Evolutionary conservation across 2,113 vertebrate genomes (phyloP).

Genomic region (Alaudala cheleensis): DNA sequence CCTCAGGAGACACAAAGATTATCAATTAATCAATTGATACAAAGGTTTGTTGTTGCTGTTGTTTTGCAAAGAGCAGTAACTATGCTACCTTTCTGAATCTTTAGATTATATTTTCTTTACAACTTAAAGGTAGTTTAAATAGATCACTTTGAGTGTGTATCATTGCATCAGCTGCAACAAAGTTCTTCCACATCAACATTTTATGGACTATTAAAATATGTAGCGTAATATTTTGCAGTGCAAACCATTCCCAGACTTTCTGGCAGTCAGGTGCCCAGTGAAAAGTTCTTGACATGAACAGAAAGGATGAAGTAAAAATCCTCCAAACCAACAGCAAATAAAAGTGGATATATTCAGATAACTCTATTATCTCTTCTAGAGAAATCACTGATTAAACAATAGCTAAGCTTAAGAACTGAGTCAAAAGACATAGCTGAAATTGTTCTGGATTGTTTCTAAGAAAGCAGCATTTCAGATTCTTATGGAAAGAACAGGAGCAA

Average conservation of each 20-base stretch:
- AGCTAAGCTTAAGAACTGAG: not conserved
- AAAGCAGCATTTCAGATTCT: not conserved
- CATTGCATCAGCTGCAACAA: not conserved
- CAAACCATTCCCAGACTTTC: not conserved
- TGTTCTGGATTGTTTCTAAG: slow-evolving; percentile 21
- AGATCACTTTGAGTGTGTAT: not conserved
- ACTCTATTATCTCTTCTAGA: not conserved
- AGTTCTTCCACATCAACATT: not conserved
- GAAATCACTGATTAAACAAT: not conserved
- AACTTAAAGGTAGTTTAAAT: not conserved
- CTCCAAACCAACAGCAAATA: not conserved
- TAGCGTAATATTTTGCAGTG: not conserved
- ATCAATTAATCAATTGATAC: not conserved
- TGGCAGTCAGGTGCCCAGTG: not conserved
- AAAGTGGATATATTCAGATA: not conserved
- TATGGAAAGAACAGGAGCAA: not conserved
- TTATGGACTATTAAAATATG: not conserved
- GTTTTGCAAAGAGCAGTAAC: not conserved
- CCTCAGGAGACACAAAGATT: not conserved
- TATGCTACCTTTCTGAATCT: not conserved
- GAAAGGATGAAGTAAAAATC: not conserved
- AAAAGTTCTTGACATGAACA: not conserved
- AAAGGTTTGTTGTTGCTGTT: not conserved
- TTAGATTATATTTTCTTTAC: not conserved
- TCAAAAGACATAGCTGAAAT: slow-evolving; percentile 9